These are phyloP conservation scores for Andrena cerasifolii DNA, from an alignment of 1,140 invertebrate species.

Conservation along the genomic window DNA sequence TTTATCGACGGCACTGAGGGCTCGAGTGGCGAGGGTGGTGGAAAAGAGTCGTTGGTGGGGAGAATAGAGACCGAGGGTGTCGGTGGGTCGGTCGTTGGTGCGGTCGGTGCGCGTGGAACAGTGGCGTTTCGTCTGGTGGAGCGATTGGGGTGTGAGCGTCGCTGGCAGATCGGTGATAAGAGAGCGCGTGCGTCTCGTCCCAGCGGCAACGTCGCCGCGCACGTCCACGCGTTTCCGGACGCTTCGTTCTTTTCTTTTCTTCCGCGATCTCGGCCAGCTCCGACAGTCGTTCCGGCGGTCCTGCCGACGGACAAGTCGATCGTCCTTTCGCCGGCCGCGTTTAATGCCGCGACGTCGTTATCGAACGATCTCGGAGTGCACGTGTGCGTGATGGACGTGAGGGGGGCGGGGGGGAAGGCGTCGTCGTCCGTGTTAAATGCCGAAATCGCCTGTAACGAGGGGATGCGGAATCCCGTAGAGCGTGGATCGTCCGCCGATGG, in stretches of 20 bases:
- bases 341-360: slow-evolving; percentile 25
- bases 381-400: slow-evolving; percentile 27
- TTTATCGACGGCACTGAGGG: slow-evolving; percentile 52
- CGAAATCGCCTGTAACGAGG: slow-evolving; percentile 4
- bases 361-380: slow-evolving; percentile 17
- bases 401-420: slow-evolving; percentile 16
- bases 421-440: slow-evolving; percentile 16
- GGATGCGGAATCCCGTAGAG: neutral
- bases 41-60: slow-evolving; percentile 4
- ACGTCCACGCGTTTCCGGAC: neutral
- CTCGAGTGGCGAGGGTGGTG: slow-evolving; percentile 25
- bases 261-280: neutral
- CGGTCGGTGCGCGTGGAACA: slow-evolving; percentile 53
- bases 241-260: too few relatives aligned
- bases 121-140: slow-evolving; percentile 49
- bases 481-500: neutral
- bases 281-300: too few relatives aligned
- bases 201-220: neutral
- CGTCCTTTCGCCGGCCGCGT: neutral
- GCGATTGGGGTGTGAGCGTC: neutral
- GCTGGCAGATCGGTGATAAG: neutral
- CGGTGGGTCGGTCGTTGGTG: slow-evolving; percentile 54
- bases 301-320: too few relatives aligned
- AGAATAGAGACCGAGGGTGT: slow-evolving; percentile 46
- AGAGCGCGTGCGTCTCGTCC: slow-evolving; percentile 23